phyloP scores from a whole-genome alignment of 2,888 invertebrate species.

The Peribatodes rhomboidaria region DNA sequence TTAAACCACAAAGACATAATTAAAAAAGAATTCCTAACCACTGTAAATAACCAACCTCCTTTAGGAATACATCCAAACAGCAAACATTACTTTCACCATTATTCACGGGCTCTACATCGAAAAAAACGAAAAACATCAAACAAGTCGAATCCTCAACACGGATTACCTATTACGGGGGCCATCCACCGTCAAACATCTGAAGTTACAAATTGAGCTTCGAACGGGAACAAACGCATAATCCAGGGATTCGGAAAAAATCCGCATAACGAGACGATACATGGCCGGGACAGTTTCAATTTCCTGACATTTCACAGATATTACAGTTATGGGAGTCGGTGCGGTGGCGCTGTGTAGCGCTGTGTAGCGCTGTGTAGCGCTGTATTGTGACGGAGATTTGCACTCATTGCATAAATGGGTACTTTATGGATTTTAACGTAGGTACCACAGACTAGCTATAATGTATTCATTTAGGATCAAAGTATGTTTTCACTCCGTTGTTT shows the following conservation, averaged over 20 bases:
- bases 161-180: slow-evolving; percentile 20
- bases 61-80: slow-evolving; percentile 5
- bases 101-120: neutral
- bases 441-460: too few relatives aligned
- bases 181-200: slow-evolving; percentile 26
- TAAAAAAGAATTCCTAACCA: neutral
- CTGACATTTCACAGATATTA: slow-evolving; percentile 16
- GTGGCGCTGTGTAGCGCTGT: neutral
- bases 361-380: neutral
- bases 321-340: neutral
- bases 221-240: slow-evolving; percentile 30
- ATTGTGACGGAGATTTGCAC: neutral
- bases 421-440: too few relatives aligned
- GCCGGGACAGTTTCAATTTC: slow-evolving; percentile 42
- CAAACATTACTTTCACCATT: slow-evolving; percentile 10
- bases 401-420: neutral
- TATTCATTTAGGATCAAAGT: too few relatives aligned
- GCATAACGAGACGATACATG: slow-evolving; percentile 32
- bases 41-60: slow-evolving; percentile 5
- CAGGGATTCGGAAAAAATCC: slow-evolving; percentile 30
- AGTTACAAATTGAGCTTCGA: slow-evolving; percentile 46
- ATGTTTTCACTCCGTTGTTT: too few relatives aligned
- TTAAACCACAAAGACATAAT: neutral
- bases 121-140: slow-evolving; percentile 6
- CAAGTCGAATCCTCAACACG: slow-evolving; percentile 24